Evolutionary conservation across 2,888 invertebrate genomes (phyloP).

Genomic region (Oligia fasciuncula): DNA sequence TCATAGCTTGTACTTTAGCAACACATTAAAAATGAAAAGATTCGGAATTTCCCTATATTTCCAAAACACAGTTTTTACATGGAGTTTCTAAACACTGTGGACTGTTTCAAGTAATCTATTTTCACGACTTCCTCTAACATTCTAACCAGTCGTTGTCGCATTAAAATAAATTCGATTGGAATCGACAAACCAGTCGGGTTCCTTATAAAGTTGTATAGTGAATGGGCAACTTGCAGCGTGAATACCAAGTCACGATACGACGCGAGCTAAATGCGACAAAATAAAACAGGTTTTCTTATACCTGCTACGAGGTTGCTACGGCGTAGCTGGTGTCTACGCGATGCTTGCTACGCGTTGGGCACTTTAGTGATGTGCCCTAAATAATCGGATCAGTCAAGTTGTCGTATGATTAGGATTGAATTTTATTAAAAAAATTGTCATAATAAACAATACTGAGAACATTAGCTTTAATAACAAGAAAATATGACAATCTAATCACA

Average conservation of each 20-base stretch:
- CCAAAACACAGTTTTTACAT: not conserved
- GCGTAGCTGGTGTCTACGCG: constrained; percentile 40
- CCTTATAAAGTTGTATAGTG: constrained; percentile 36
- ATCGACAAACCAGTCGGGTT: constrained; percentile 21
- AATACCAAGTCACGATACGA: constrained; percentile 39
- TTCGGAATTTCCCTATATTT: not conserved
- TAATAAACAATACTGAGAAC: not conserved
- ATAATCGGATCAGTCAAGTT: not conserved
- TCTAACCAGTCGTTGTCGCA: constrained; percentile 14
- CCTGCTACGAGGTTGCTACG: constrained; percentile 35
- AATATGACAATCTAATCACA: not conserved
- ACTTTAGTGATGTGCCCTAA: not conserved
- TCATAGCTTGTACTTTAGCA: not conserved
- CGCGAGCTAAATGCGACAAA: constrained; percentile 18
- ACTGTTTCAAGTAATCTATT: not conserved
- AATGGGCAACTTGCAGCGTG: constrained; percentile 33
- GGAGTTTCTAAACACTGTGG: not conserved
- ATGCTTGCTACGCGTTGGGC: constrained; percentile 11
- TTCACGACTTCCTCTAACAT: not conserved
- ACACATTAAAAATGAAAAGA: not conserved
- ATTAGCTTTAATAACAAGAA: not conserved
- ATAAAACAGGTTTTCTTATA: not conserved
- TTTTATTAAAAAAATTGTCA: not conserved
- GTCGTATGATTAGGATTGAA: no score
- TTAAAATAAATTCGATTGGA: constrained; percentile 50